A percentile compares a stretch with the other conserved stretches of the same genome.
Conservation (phyloP, 2,797 vertebrate genomes). For the Myotis findleyi region DNA sequence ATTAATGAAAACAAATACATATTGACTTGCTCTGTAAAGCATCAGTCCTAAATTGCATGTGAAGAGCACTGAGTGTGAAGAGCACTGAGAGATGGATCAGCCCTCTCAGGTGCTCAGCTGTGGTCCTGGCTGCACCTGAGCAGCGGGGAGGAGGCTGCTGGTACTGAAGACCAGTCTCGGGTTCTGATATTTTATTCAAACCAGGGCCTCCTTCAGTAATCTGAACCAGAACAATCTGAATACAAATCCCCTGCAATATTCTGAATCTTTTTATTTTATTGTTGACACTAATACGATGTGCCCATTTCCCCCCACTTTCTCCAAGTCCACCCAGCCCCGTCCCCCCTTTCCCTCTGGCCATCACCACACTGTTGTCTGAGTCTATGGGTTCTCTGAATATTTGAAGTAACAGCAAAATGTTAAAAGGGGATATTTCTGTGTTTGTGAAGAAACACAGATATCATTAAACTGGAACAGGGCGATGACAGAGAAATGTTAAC, state of each 20-base stretch:
- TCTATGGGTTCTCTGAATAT: neutral
- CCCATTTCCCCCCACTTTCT: neutral
- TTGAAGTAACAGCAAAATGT: neutral
- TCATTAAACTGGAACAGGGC: neutral
- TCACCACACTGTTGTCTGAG: neutral
- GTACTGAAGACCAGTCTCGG: neutral
- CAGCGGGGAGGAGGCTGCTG: neutral
- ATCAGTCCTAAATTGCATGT: neutral
- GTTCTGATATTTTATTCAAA: neutral
- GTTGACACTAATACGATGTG: neutral
- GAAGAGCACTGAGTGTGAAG: neutral
- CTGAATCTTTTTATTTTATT: neutral
- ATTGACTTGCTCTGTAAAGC: neutral
- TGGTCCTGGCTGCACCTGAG: accelerated
- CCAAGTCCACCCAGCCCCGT: neutral
- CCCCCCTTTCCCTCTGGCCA: neutral
- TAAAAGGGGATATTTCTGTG: neutral
- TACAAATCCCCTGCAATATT: neutral
- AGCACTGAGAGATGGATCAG: accelerated
- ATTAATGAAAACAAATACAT: neutral
- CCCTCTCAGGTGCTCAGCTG: accelerated
- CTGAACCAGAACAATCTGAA: neutral
- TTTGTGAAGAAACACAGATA: neutral
- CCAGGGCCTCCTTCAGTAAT: neutral
- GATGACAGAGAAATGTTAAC: neutral